These are phyloP conservation scores for Drosophila leontia DNA, from an alignment of 1,140 invertebrate species.

Conservation along the genomic window DNA sequence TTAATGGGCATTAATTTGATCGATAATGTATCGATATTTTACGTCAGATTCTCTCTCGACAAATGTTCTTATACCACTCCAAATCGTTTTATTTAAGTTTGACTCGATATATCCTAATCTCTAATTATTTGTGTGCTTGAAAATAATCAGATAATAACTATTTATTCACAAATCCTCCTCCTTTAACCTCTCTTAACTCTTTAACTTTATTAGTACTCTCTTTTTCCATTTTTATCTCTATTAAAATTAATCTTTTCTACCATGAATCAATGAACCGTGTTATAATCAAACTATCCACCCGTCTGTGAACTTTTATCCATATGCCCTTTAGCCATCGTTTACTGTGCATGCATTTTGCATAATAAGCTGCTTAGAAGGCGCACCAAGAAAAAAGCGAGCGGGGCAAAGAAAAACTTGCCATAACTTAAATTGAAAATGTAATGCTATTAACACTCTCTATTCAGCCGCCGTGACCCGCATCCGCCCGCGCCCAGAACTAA, in stretches of 20 bases:
- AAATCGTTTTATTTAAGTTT: no score
- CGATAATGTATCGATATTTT: not conserved
- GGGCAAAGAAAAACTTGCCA: conserved; percentile 45
- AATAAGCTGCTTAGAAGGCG: conserved; percentile 51
- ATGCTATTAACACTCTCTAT: conserved; percentile 71
- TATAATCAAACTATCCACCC: not conserved
- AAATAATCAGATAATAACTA: not conserved
- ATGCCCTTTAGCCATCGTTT: conserved; percentile 12
- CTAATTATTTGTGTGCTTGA: not conserved
- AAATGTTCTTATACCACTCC: no score
- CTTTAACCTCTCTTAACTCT: not conserved
- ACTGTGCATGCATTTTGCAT: conserved; percentile 60
- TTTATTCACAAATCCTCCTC: not conserved
- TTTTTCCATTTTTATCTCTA: no score
- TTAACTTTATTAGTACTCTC: not conserved
- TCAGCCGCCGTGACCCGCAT: conserved; percentile 18
- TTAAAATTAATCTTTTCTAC: not conserved
- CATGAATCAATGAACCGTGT: not conserved
- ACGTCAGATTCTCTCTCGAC: not conserved
- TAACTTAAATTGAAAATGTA: conserved; percentile 73
- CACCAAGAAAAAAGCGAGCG: not conserved
- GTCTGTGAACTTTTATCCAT: conserved; percentile 9
- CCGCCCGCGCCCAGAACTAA: conserved; percentile 9
- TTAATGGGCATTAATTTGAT: not conserved
- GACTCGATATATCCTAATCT: no score